Percentiles rank a stretch among this genome's conserved stretches.
Evolutionary conservation across 2,113 vertebrate genomes (phyloP).

Genomic region (Thomomys bottae): DNA sequence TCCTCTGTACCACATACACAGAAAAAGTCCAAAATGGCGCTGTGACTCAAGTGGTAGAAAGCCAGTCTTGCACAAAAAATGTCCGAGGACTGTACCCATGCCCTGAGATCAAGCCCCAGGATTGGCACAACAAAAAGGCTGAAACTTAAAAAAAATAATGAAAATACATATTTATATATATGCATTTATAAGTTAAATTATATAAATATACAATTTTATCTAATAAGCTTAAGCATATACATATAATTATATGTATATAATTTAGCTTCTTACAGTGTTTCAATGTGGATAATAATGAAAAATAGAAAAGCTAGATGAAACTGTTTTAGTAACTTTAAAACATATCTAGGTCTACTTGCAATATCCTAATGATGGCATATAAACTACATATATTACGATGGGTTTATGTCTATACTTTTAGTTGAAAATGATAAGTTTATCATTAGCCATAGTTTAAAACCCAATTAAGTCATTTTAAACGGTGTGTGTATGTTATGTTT

Average conservation of each 20-base stretch:
- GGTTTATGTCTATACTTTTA: constrained; percentile 33
- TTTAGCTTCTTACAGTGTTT: constrained; percentile 31
- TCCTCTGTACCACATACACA: no score
- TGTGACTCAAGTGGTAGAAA: no score
- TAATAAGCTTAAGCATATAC: no score
- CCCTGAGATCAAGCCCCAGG: no score
- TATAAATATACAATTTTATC: no score
- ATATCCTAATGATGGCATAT: constrained; percentile 13
- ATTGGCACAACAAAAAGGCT: no score
- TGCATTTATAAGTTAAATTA: no score
- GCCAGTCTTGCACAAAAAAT: no score
- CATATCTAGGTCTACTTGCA: neutral
- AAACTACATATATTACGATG: neutral
- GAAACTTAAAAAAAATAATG: constrained; percentile 9
- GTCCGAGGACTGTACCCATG: no score
- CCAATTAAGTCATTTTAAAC: constrained; percentile 2
- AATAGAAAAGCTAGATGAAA: neutral
- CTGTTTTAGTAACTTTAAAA: constrained; percentile 4
- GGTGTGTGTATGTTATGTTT: neutral
- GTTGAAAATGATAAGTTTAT: neutral
- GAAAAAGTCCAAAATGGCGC: no score
- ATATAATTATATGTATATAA: no score
- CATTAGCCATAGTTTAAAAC: constrained; percentile 25
- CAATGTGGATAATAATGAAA: neutral
- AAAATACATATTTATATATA: neutral